Evolutionary conservation across 2,888 invertebrate genomes (phyloP).

Genomic region (Eristalinus aeneus): DNA sequence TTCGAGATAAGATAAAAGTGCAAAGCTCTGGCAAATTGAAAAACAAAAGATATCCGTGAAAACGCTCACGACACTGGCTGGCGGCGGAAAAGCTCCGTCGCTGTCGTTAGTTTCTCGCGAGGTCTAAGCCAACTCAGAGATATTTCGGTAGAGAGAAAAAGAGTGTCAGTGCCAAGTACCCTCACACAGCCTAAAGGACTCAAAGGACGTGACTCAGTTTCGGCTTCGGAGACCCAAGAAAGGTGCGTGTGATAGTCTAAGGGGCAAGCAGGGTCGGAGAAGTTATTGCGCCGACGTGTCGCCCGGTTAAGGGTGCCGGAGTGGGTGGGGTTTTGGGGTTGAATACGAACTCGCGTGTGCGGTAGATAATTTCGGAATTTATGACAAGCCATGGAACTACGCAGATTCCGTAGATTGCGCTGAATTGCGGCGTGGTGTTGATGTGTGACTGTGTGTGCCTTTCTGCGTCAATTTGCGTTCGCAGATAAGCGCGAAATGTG

Average conservation of each 20-base stretch:
- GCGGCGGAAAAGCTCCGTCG: slow-evolving; percentile 30
- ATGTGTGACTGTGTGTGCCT: not conserved
- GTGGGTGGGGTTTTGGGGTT: not conserved
- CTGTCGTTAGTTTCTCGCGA: slow-evolving; percentile 24
- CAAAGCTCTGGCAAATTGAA: slow-evolving; percentile 51
- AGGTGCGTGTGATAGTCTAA: not conserved
- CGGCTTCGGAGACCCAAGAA: not conserved
- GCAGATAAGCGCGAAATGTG: not conserved
- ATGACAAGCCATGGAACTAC: not conserved
- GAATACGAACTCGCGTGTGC: not conserved
- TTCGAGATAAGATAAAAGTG: slow-evolving; percentile 50
- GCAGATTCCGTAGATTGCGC: not conserved
- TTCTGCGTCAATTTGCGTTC: not conserved
- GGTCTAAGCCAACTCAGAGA: slow-evolving; percentile 29
- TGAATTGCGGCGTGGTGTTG: not conserved
- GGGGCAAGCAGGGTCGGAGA: not conserved
- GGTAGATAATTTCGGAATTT: not conserved
- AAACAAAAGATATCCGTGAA: slow-evolving; percentile 22
- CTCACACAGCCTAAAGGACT: not conserved
- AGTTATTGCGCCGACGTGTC: not conserved
- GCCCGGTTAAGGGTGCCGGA: not conserved
- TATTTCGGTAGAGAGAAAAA: not conserved
- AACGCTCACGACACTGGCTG: slow-evolving; percentile 3
- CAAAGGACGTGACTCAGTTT: not conserved
- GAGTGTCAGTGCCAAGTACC: not conserved